phyloP scores from a whole-genome alignment of 2,888 invertebrate species.

The Ormia ochracea region DNA sequence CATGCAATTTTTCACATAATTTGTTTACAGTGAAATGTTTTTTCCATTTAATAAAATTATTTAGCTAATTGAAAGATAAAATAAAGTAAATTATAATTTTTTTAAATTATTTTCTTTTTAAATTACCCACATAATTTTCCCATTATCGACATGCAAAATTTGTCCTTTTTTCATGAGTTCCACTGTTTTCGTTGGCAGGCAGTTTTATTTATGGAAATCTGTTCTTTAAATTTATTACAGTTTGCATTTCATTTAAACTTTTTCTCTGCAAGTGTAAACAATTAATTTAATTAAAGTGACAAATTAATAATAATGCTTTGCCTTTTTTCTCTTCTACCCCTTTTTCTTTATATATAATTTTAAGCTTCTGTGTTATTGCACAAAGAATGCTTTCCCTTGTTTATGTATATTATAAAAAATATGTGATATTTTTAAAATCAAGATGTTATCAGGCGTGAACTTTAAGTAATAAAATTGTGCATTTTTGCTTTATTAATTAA shows the following conservation, averaged over 20 bases:
- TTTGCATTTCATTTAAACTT: slow-evolving; percentile 10
- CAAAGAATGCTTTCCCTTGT: not conserved
- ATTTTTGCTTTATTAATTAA: not conserved
- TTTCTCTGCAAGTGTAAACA: slow-evolving; percentile 31
- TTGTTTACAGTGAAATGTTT: not conserved
- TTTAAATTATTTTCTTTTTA: too few species aligned
- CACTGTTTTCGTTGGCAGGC: not conserved
- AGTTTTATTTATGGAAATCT: not conserved
- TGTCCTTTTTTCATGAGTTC: not conserved
- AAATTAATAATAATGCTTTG: slow-evolving; percentile 49
- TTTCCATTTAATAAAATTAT: too few species aligned
- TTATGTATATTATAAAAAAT: not conserved
- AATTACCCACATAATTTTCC: not conserved
- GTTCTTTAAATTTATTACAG: slow-evolving; percentile 9
- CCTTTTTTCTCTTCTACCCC: not conserved
- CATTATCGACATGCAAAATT: not conserved
- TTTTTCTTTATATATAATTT: slow-evolving; percentile 7
- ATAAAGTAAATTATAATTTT: too few species aligned
- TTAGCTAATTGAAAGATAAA: too few species aligned
- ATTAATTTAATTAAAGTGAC: slow-evolving; percentile 58
- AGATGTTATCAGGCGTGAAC: slow-evolving; percentile 13
- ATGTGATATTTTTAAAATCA: not conserved
- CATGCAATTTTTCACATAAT: not conserved
- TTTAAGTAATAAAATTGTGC: not conserved
- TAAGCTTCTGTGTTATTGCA: not conserved